Evolutionary conservation across 2,888 invertebrate genomes (phyloP).

Genomic region (Pollenia amentaria): DNA sequence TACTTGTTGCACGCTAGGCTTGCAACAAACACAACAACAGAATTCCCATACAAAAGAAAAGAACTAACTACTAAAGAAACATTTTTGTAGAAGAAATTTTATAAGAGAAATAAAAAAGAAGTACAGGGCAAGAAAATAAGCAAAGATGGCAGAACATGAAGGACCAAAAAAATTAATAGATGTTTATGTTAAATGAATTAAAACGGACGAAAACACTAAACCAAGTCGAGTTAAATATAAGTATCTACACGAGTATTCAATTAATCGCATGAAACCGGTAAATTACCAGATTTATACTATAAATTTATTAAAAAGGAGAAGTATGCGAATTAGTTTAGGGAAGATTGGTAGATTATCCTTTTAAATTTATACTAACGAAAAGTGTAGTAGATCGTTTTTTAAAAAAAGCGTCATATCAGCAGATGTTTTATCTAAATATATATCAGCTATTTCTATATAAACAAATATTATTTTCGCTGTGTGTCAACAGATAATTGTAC

Average conservation of each 20-base stretch:
- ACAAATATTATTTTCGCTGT: too few species aligned
- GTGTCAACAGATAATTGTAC: too few species aligned
- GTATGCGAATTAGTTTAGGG: background rate
- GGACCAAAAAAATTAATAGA: background rate
- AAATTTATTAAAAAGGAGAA: background rate
- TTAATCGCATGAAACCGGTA: constrained; percentile 84
- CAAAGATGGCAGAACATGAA: constrained; percentile 9
- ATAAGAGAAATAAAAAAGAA: constrained; percentile 33
- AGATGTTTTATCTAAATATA: too few species aligned
- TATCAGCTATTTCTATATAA: too few species aligned
- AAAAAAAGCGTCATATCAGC: too few species aligned
- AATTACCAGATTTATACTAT: constrained; percentile 73
- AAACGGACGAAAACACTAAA: constrained; percentile 37
- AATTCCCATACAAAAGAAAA: constrained; percentile 26
- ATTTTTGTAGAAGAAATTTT: constrained; percentile 19
- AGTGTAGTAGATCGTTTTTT: too few species aligned
- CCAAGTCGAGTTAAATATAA: constrained; percentile 48
- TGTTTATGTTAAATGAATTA: background rate
- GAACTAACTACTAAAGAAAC: constrained; percentile 35
- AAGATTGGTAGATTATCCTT: background rate
- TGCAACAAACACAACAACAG: constrained; percentile 14
- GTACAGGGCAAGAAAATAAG: background rate
- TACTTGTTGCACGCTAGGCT: constrained; percentile 81
- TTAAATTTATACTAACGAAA: too few species aligned
- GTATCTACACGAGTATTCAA: constrained; percentile 67